A percentile compares a stretch with the other conserved stretches of the same genome.
Conservation (phyloP, 1,140 invertebrate genomes). For the Contarinia nasturtii region DNA sequence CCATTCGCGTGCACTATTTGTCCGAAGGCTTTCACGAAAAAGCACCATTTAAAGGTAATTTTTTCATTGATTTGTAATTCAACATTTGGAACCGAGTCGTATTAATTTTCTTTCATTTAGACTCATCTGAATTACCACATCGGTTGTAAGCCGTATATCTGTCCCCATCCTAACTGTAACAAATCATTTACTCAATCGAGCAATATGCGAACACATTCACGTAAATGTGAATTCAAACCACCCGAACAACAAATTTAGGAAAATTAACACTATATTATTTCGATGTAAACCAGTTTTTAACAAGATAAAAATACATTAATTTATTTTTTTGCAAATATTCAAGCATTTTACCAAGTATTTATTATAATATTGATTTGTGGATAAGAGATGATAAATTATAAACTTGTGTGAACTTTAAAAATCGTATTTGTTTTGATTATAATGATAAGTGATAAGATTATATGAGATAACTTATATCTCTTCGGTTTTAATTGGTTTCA, state of each 20-base stretch:
- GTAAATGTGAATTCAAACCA: constrained; percentile 36
- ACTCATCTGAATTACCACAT: constrained; percentile 70
- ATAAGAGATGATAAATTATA: no score
- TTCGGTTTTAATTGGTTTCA: constrained; percentile 3
- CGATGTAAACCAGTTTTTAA: no score
- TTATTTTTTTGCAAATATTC: no score
- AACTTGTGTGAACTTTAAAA: no score
- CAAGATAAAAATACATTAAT: no score
- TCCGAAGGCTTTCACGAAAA: constrained; percentile 72
- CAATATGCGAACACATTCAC: constrained; percentile 59
- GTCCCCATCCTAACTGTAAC: constrained; percentile 46
- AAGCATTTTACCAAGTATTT: no score
- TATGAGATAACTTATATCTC: no score
- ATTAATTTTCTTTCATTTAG: constrained; percentile 20
- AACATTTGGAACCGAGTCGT: constrained; percentile 28
- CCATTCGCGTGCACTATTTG: constrained; percentile 74
- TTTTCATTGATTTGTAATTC: no score
- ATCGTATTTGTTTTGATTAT: no score
- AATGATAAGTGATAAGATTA: no score
- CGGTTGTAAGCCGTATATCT: constrained; percentile 54
- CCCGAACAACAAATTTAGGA: constrained; percentile 9
- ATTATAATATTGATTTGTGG: no score
- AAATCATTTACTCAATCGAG: constrained; percentile 57
- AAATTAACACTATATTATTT: no score
- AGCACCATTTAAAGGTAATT: constrained; percentile 41